These are phyloP conservation scores for Chrysotoxum bicinctum DNA, from an alignment of 2,888 invertebrate species.

Conservation along the genomic window DNA sequence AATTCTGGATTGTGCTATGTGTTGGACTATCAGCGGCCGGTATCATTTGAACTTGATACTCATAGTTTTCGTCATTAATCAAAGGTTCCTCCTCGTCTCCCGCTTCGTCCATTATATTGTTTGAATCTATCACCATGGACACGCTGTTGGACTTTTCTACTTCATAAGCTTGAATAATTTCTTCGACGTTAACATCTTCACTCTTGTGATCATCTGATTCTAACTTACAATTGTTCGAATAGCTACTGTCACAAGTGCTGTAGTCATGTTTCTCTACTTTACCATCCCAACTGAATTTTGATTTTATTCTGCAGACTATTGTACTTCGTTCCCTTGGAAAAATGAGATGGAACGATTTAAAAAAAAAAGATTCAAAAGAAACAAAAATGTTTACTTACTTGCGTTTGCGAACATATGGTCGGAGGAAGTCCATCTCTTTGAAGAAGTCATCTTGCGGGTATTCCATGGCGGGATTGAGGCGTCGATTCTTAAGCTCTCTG, in stretches of 20 bases:
- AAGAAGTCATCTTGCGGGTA: constrained; percentile 78
- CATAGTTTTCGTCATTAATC: constrained; percentile 23
- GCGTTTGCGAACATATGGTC: constrained; percentile 78
- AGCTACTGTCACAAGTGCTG: constrained; percentile 39
- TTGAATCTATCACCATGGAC: constrained; percentile 32
- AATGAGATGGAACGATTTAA: neutral
- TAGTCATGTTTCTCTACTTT: constrained; percentile 64
- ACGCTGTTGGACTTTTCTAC: constrained; percentile 28
- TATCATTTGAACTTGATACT: constrained; percentile 35
- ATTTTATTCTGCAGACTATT: constrained; percentile 69
- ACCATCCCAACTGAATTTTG: constrained; percentile 54
- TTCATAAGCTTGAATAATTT: constrained; percentile 36
- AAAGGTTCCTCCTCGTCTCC: constrained; percentile 23
- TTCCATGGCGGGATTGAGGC: constrained; percentile 76
- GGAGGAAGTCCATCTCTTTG: constrained; percentile 78
- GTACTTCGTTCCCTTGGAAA: constrained; percentile 76
- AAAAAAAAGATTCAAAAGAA: neutral
- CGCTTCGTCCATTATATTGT: neutral
- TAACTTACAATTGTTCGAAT: constrained; percentile 1
- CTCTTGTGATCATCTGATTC: neutral
- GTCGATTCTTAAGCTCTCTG: constrained; percentile 79
- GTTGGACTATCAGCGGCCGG: neutral
- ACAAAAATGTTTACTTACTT: constrained; percentile 43
- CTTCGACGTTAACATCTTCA: constrained; percentile 42
- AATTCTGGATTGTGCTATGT: neutral